Base-by-base conservation (phyloP, 2,113 vertebrate species). In the Sapajus apella region DNA sequence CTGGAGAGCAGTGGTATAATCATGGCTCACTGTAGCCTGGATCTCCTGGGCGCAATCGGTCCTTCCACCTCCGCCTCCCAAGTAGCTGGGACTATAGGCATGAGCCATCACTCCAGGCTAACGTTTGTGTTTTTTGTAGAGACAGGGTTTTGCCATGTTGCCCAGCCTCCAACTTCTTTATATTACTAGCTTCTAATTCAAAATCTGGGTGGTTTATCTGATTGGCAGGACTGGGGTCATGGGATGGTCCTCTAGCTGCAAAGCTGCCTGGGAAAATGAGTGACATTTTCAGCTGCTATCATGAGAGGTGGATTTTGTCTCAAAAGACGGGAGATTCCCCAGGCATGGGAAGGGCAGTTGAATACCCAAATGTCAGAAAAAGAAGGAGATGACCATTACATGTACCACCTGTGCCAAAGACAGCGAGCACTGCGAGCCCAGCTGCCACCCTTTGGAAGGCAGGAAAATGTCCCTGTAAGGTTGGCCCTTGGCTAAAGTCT, bases 351-450 rank as follows among this genome's bases (percentile, higher is more conserved):
- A 70, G 37, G 30, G 32, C 50, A 27, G 35, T 58, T 20, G 17
- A 87, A 47, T 12, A 58, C 40, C 40, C 2, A 6, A 47, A n/a
- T 2, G 23, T 75, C 80, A 30, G 43, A n/a, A 52, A 61, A 56
- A 10, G 37, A n/a, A 6, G 2, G 3, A 58, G 40, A 8, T 1
- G 21, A 70, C 52, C 80, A 1, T 45, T 11, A 2, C 37, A 1
- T 20, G 20, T 5, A 6, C 30, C 2, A 0, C 30, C 47, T 16
- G 30, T 14, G 21, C 32, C 35, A 32, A 94, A 40, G 45, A 43
- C 0, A 14, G 75, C 6, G 27, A 0, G 3, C 1, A 1, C 21
- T 2, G 47, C 32, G 37, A 58, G 47, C 61, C 75, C 16, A 0
- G 32, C 32, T 43, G 64, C n/a, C 10, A 30, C n/a, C 50, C 40